Evolutionary conservation across 2,888 invertebrate species (phyloP).

Genomic region (Sphaerophoria taeniata): DNA sequence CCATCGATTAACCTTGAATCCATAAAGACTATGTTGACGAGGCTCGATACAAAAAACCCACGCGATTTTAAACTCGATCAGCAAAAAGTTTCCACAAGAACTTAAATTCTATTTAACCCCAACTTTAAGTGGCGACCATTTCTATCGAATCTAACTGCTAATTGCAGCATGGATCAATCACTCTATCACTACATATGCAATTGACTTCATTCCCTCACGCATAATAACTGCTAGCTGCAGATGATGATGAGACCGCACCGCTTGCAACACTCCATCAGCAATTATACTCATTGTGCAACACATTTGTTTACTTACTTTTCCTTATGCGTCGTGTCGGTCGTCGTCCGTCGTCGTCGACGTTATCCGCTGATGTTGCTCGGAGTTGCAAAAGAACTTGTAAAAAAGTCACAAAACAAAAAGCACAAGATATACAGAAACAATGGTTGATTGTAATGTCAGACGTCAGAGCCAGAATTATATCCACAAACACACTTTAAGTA

Average conservation of each 20-base stretch:
- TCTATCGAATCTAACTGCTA: slow-evolving; percentile 27
- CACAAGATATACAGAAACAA: slow-evolving; percentile 9
- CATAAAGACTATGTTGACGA: neutral
- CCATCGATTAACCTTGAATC: slow-evolving; percentile 59
- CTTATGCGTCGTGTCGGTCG: slow-evolving; percentile 28
- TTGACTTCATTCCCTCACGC: slow-evolving; percentile 46
- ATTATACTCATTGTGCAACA: slow-evolving; percentile 49
- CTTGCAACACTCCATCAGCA: slow-evolving; percentile 32
- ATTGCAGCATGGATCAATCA: slow-evolving; percentile 10
- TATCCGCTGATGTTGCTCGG: slow-evolving; percentile 8
- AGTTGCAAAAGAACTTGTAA: slow-evolving; percentile 49
- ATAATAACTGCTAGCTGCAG: slow-evolving; percentile 26
- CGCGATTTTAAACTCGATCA: neutral
- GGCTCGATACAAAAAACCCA: neutral
- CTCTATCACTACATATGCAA: slow-evolving; percentile 12
- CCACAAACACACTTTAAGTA: slow-evolving; percentile 15
- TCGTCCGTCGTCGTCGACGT: no score
- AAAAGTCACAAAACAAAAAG: slow-evolving; percentile 32
- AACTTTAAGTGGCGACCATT: slow-evolving; percentile 7
- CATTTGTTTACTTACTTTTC: slow-evolving; percentile 61
- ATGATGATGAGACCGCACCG: slow-evolving; percentile 16
- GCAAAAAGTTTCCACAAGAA: slow-evolving; percentile 18
- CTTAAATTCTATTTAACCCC: slow-evolving; percentile 35
- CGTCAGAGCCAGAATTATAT: slow-evolving; percentile 28
- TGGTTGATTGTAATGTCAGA: slow-evolving; percentile 22